Conservation (phyloP, 2,888 invertebrate genomes). For the Lacanobia wlatinum region DNA sequence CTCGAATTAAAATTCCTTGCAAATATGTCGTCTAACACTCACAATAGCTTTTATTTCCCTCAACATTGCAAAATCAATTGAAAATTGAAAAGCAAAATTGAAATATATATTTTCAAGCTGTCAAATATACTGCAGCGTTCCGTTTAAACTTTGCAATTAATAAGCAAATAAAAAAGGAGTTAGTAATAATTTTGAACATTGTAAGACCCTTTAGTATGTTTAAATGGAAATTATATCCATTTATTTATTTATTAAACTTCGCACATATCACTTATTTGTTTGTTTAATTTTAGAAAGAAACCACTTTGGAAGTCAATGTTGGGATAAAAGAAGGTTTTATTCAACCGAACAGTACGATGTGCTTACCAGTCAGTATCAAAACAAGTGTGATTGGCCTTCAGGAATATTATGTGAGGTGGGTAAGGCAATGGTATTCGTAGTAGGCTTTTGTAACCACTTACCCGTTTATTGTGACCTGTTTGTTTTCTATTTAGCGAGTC, state of each 20-base stretch:
- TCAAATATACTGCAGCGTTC: background rate
- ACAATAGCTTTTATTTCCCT: no score
- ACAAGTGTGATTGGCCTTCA: constrained; percentile 86
- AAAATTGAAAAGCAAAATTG: no score
- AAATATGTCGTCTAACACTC: no score
- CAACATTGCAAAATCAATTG: no score
- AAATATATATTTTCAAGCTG: no score
- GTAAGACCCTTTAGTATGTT: no score
- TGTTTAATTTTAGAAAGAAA: constrained; percentile 68
- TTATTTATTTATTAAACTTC: background rate
- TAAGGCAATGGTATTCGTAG: constrained; percentile 22
- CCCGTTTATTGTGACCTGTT: background rate
- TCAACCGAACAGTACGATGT: constrained; percentile 83
- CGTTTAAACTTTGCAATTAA: background rate
- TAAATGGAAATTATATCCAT: background rate
- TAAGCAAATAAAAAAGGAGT: background rate
- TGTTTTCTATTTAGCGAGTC: background rate
- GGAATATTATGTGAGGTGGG: constrained; percentile 79
- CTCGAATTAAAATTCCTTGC: no score
- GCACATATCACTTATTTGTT: background rate
- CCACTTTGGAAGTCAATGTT: constrained; percentile 76
- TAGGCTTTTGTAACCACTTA: background rate
- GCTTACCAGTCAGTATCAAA: constrained; percentile 84
- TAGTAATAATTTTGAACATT: no score
- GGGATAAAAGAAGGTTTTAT: constrained; percentile 82